phyloP scores from a whole-genome alignment of 2,113 vertebrate genomes.

The Albula glossodonta region DNA sequence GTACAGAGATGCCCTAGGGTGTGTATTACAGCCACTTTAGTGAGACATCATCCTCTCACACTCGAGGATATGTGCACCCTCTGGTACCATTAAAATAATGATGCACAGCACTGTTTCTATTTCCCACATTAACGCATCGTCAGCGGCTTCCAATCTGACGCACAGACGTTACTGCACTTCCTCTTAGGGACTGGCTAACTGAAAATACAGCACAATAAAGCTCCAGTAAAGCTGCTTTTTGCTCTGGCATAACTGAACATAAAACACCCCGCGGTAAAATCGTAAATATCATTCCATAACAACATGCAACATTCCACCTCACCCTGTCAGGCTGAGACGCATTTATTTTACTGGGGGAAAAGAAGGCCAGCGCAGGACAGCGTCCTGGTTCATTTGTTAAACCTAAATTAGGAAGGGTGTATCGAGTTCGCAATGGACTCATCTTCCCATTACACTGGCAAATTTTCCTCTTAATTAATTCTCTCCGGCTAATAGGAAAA shows the following conservation, averaged over 20 bases:
- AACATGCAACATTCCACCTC: background rate
- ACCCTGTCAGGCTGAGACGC: background rate
- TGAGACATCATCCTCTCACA: background rate
- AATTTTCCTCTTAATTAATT: conserved; percentile 18
- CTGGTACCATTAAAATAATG: background rate
- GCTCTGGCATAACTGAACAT: too few relatives aligned
- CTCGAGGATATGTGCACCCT: too few relatives aligned
- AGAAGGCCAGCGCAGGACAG: background rate
- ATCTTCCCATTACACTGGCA: background rate
- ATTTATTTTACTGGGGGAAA: background rate
- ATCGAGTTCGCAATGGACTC: background rate
- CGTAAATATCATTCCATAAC: background rate
- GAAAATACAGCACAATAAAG: too few relatives aligned
- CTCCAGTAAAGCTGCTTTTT: too few relatives aligned
- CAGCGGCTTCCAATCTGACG: background rate
- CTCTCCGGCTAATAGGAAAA: conserved; percentile 15
- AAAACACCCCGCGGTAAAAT: background rate
- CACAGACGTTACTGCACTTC: too few relatives aligned
- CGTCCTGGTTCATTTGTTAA: background rate
- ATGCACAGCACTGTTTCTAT: background rate
- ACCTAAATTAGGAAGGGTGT: background rate
- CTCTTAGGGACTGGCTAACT: too few relatives aligned
- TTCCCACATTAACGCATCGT: background rate
- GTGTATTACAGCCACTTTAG: background rate
- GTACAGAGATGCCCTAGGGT: background rate